Evolutionary conservation across 2,888 invertebrate species (phyloP).

Genomic region (Apotomis betuletana): DNA sequence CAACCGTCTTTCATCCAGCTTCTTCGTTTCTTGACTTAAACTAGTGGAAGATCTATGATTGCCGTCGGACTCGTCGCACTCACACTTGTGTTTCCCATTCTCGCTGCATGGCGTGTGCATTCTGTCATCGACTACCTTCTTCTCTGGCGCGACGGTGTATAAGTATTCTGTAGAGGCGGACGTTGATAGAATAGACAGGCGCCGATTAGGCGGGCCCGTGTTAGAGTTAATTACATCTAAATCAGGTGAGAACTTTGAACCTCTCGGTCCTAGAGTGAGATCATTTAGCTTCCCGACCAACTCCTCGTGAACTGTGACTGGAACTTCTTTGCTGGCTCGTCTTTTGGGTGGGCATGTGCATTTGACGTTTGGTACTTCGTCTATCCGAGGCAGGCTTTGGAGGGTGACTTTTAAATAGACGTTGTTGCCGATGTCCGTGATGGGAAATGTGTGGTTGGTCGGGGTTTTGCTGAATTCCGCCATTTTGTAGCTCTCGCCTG

Average conservation of each 20-base stretch:
- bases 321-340: conserved; percentile 66
- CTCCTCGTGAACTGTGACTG: conserved; percentile 64
- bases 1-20: conserved; percentile 68
- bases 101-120: conserved; percentile 88
- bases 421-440: conserved; percentile 86
- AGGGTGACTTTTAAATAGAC: conserved; percentile 85
- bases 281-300: conserved; percentile 71
- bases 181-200: conserved; percentile 58
- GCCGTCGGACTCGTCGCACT: conserved; percentile 87
- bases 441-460: conserved; percentile 88
- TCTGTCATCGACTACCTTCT: conserved; percentile 85
- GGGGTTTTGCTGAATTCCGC: conserved; percentile 83
- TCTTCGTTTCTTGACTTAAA: conserved; percentile 60
- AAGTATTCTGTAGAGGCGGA: conserved; percentile 53
- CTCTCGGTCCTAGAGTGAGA: conserved; percentile 72
- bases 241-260: conserved; percentile 54
- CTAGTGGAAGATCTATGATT: conserved; percentile 58
- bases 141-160: conserved; percentile 49
- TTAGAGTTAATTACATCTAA: conserved; percentile 57
- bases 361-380: conserved; percentile 86
- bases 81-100: conserved; percentile 90
- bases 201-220: conserved; percentile 56
- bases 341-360: conserved; percentile 71
- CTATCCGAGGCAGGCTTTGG: conserved; percentile 89
- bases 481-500: conserved; percentile 84